Conservation (phyloP, 2,888 invertebrate genomes). For the Zaprionus lineosus region DNA sequence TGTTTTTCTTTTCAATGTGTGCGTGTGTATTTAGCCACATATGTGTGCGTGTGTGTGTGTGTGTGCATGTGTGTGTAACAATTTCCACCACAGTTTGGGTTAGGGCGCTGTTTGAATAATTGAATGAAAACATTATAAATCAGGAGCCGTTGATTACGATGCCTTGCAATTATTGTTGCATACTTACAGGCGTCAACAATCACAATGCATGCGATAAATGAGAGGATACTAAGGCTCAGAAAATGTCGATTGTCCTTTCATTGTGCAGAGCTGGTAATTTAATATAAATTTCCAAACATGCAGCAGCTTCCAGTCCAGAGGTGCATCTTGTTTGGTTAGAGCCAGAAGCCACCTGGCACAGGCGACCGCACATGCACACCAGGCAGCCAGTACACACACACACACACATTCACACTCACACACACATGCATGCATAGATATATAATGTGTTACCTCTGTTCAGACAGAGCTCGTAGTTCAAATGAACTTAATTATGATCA, state of each 20-base stretch:
- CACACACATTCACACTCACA: slow-evolving; percentile 4
- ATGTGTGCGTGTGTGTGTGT: too few relatives aligned
- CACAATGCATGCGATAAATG: slow-evolving; percentile 30
- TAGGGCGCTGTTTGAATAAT: slow-evolving; percentile 53
- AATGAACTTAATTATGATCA: slow-evolving; percentile 51
- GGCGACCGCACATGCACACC: too few relatives aligned
- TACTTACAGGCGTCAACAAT: slow-evolving; percentile 4
- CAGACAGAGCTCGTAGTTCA: background rate
- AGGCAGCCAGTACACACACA: too few relatives aligned
- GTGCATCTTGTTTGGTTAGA: slow-evolving; percentile 4
- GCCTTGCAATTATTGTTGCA: slow-evolving; percentile 2
- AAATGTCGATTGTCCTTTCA: slow-evolving; percentile 3
- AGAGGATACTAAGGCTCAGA: slow-evolving; percentile 10
- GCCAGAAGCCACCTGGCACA: slow-evolving; percentile 13
- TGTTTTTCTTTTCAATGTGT: slow-evolving; percentile 1
- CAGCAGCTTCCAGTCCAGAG: slow-evolving; percentile 1
- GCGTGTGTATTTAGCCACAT: too few relatives aligned
- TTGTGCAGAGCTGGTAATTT: slow-evolving; percentile 34
- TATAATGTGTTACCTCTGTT: too few relatives aligned
- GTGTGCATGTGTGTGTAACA: too few relatives aligned
- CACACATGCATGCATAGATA: background rate
- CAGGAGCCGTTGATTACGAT: too few relatives aligned
- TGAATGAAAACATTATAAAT: slow-evolving; percentile 62
- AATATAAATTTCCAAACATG: slow-evolving; percentile 34
- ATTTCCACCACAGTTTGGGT: background rate